Evolutionary conservation across 2,113 vertebrate species (phyloP).

Genomic region (Siphamia tubifer): DNA sequence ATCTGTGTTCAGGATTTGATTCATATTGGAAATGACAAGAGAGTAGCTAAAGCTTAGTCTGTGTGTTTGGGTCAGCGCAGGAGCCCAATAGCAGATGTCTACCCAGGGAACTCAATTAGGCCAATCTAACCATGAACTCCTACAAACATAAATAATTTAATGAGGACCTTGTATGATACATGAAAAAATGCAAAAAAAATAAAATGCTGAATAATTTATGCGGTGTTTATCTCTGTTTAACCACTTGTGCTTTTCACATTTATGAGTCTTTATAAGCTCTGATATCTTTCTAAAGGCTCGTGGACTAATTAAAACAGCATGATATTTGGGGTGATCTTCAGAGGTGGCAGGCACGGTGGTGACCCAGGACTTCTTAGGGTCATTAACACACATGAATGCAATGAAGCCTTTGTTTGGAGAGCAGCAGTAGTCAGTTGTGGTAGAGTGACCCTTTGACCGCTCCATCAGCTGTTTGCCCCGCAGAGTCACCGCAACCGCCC

Average conservation of each 20-base stretch:
- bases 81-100: background rate
- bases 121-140: background rate
- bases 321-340: background rate
- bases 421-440: slow-evolving; percentile 21
- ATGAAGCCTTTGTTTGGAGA: slow-evolving; percentile 60
- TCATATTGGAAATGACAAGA: too few species aligned
- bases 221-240: too few species aligned
- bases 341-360: slow-evolving; percentile 18
- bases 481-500: slow-evolving; percentile 14
- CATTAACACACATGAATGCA: slow-evolving; percentile 58
- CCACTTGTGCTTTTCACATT: too few species aligned
- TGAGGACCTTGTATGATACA: background rate
- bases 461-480: slow-evolving; percentile 58
- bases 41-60: too few species aligned
- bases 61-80: too few species aligned
- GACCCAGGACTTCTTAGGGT: slow-evolving; percentile 60
- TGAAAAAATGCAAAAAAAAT: too few species aligned
- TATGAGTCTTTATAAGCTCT: background rate
- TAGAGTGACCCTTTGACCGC: slow-evolving; percentile 59
- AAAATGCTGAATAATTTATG: too few species aligned
- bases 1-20: too few species aligned
- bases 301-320: slow-evolving; percentile 31
- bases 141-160: background rate
- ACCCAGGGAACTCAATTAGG: background rate
- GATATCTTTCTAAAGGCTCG: background rate